These are phyloP conservation scores for Zingel zingel DNA, from an alignment of 2,113 vertebrate genomes.

Conservation along the genomic window DNA sequence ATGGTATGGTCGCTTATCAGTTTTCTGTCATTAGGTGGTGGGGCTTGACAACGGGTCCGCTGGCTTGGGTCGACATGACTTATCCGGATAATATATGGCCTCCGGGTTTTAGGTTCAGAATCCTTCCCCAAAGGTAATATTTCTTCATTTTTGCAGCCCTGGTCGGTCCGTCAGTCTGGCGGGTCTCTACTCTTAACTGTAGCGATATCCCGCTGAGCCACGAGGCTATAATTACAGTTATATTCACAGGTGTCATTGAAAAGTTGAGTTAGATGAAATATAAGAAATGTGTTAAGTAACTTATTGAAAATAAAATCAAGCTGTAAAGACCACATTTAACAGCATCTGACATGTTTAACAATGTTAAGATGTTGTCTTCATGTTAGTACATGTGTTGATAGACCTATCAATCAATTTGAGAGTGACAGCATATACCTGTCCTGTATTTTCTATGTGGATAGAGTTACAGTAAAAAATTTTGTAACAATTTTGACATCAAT, in stretches of 20 bases:
- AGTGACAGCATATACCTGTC: neutral
- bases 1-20: constrained; percentile 78
- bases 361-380: neutral
- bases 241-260: constrained; percentile 21
- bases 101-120: constrained; percentile 49
- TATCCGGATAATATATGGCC: constrained; percentile 81
- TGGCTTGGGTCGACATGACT: constrained; percentile 70
- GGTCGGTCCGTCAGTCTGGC: constrained; percentile 35
- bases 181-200: constrained; percentile 30
- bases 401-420: neutral
- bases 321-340: neutral
- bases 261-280: neutral
- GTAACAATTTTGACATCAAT: neutral
- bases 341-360: neutral
- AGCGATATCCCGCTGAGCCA: constrained; percentile 4
- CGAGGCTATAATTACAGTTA: neutral
- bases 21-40: constrained; percentile 79
- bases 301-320: neutral
- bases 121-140: constrained; percentile 63
- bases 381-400: neutral
- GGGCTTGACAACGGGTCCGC: constrained; percentile 67
- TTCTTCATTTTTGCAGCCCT: constrained; percentile 71
- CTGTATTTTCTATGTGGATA: neutral
- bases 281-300: neutral
- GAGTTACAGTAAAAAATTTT: neutral